Evolutionary conservation across 2,797 vertebrate genomes (phyloP).

Genomic region (Pseudotriccus pelzelni): DNA sequence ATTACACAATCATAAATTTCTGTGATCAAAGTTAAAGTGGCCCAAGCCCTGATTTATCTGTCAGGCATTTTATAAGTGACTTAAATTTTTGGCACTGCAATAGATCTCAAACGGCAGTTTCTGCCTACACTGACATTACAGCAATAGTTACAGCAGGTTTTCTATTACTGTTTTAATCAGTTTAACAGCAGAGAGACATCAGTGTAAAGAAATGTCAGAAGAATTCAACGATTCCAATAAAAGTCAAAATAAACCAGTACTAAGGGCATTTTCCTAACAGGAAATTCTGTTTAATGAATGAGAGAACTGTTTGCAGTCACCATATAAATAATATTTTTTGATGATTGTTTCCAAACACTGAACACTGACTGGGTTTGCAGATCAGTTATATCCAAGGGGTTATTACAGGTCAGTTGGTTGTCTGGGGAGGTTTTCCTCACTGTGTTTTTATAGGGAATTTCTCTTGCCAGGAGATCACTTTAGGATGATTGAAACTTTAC

Average conservation of each 20-base stretch:
- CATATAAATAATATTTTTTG: not conserved
- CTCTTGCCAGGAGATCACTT: not conserved
- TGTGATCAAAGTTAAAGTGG: not conserved
- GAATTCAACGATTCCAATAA: not conserved
- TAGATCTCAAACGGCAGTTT: not conserved
- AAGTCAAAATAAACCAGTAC: not conserved
- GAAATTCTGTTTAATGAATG: not conserved
- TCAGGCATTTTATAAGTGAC: not conserved
- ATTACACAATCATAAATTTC: not conserved
- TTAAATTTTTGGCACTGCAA: not conserved
- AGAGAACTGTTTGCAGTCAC: not conserved
- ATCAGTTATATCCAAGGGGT: not conserved
- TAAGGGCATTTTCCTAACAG: not conserved
- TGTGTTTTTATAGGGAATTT: not conserved
- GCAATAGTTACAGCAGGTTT: not conserved
- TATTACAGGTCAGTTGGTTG: not conserved
- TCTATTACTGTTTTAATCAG: not conserved
- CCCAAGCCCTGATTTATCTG: not conserved
- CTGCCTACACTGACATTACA: not conserved
- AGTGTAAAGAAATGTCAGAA: not conserved
- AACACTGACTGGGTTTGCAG: not conserved
- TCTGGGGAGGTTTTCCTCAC: accelerated
- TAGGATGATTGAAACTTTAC: not conserved
- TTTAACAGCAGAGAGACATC: not conserved
- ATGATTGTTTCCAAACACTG: not conserved